Percentiles rank a stretch among this genome's conserved stretches.
Conservation (phyloP, 2,888 invertebrate species). For the Lasioglossum malachurum region DNA sequence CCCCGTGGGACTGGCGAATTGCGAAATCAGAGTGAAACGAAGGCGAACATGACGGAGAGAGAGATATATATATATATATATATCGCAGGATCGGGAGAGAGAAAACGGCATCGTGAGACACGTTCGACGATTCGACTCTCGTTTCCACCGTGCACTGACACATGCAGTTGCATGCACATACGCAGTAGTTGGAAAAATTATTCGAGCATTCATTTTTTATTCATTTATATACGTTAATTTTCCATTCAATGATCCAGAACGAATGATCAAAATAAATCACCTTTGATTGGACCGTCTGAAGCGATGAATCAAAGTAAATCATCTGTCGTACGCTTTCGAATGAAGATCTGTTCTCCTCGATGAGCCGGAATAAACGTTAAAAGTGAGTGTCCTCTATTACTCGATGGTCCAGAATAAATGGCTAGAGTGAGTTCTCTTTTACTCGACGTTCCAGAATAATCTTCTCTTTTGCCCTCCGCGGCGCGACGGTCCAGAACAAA, state of each 20-base stretch:
- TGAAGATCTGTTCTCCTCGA: background rate
- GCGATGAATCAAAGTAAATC: background rate
- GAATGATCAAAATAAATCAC: background rate
- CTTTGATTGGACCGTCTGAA: background rate
- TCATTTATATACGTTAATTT: background rate
- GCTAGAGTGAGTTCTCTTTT: background rate
- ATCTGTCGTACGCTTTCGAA: background rate
- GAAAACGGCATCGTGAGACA: conserved; percentile 75
- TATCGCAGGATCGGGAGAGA: conserved; percentile 31
- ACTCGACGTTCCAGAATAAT: background rate
- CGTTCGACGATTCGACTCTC: conserved; percentile 74
- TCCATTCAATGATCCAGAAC: background rate
- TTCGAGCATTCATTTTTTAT: background rate
- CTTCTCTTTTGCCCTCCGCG: background rate
- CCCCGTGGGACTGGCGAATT: conserved; percentile 69
- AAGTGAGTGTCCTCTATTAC: background rate
- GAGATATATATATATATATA: background rate
- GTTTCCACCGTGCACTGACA: conserved; percentile 59
- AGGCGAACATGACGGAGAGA: conserved; percentile 30
- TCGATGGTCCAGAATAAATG: background rate
- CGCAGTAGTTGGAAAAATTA: background rate
- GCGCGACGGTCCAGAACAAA: background rate
- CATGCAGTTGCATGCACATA: background rate
- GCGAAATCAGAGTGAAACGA: conserved; percentile 63
- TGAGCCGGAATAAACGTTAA: background rate